These are phyloP conservation scores for Deilephila porcellus DNA, from an alignment of 2,888 invertebrate species.

Conservation along the genomic window DNA sequence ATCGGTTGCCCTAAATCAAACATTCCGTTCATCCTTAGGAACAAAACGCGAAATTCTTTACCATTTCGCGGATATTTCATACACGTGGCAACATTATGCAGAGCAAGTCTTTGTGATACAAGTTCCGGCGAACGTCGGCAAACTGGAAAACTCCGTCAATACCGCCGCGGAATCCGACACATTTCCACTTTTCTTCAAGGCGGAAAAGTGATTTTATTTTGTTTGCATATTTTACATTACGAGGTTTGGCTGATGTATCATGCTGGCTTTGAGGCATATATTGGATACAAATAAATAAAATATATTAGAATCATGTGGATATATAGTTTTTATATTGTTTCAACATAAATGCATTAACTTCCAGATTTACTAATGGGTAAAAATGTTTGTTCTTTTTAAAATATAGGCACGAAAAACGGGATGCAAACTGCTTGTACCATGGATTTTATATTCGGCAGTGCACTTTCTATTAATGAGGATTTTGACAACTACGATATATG, in stretches of 20 bases:
- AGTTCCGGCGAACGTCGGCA: conserved; percentile 22
- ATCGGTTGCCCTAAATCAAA: neutral
- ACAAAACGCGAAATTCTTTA: neutral
- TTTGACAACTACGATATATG: no score
- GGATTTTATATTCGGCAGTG: no score
- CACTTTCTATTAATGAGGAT: no score
- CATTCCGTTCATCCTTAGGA: neutral
- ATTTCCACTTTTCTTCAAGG: conserved; percentile 24
- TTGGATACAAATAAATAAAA: neutral
- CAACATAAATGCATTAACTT: no score
- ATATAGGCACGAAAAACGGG: no score
- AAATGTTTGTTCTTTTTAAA: no score
- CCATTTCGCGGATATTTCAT: neutral
- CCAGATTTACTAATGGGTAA: no score
- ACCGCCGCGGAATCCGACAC: conserved; percentile 25
- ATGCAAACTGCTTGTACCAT: no score
- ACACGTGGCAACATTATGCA: conserved; percentile 17
- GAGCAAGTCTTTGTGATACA: conserved; percentile 25
- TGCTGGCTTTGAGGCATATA: neutral
- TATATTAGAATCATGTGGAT: neutral
- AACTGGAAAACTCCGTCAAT: conserved; percentile 29
- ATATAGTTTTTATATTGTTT: no score
- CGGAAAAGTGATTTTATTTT: conserved; percentile 27
- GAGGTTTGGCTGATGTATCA: conserved; percentile 6
- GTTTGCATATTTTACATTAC: conserved; percentile 24